Conservation (phyloP, 2,113 vertebrate species). For the Setophaga coronata region DNA sequence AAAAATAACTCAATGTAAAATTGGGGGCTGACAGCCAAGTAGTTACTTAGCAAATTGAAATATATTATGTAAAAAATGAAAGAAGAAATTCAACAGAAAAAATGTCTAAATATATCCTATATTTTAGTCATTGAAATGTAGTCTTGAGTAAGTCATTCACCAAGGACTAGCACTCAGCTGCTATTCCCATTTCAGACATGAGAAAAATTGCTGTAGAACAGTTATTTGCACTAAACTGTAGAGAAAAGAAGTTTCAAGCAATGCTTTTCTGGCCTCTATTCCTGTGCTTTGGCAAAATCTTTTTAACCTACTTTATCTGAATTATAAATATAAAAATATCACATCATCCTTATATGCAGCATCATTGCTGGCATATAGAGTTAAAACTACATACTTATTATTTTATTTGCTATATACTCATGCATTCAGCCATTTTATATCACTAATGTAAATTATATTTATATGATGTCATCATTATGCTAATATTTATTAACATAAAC, state of each 20-base stretch:
- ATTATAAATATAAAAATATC: neutral
- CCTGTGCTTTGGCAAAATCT: neutral
- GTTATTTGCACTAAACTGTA: neutral
- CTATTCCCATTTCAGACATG: neutral
- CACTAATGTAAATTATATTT: neutral
- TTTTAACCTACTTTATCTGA: neutral
- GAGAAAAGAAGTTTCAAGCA: neutral
- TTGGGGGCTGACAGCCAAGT: neutral
- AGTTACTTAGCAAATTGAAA: slow-evolving; percentile 5
- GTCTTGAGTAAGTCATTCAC: neutral
- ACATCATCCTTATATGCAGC: neutral
- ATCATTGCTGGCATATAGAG: neutral
- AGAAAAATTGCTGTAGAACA: slow-evolving; percentile 10
- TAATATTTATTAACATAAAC: neutral
- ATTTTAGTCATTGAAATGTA: neutral
- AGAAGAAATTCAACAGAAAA: neutral
- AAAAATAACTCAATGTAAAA: neutral
- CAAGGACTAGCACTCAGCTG: neutral
- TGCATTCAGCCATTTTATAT: neutral
- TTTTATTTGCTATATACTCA: neutral
- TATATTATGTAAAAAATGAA: slow-evolving; percentile 1
- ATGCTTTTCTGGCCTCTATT: neutral
- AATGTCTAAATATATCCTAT: neutral
- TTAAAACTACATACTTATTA: neutral
- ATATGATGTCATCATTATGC: neutral